These are phyloP conservation scores for Orussus abietinus DNA, from an alignment of 1,140 invertebrate genomes.

Conservation along the genomic window DNA sequence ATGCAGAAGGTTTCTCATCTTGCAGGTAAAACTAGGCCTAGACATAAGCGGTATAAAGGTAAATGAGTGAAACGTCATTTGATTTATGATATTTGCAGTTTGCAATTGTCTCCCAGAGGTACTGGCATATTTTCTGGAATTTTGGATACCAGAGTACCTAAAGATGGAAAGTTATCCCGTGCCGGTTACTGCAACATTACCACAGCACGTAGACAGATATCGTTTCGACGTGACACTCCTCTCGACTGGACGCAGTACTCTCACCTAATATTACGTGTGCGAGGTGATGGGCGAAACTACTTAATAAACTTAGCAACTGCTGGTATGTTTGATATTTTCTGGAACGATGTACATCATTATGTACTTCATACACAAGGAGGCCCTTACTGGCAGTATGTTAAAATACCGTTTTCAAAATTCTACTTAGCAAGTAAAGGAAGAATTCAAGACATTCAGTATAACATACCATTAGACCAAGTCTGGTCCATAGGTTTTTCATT, in stretches of 20 bases:
- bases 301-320: slow-evolving; percentile 69
- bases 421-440: slow-evolving; percentile 76
- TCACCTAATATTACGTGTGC: slow-evolving; percentile 75
- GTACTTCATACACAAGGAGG: slow-evolving; percentile 88
- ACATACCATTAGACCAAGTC: slow-evolving; percentile 59
- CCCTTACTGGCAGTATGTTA: slow-evolving; percentile 91
- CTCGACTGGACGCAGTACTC: slow-evolving; percentile 78
- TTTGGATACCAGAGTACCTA: slow-evolving; percentile 65
- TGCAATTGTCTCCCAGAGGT: slow-evolving; percentile 63
- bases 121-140: slow-evolving; percentile 75
- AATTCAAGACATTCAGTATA: slow-evolving; percentile 77
- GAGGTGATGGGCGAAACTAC: slow-evolving; percentile 90
- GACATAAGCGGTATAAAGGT: slow-evolving; percentile 5
- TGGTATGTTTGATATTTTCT: slow-evolving; percentile 72
- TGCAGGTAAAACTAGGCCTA: slow-evolving; percentile 46
- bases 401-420: slow-evolving; percentile 97
- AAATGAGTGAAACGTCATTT: slow-evolving; percentile 2
- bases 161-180: slow-evolving; percentile 71
- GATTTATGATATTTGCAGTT: slow-evolving; percentile 27
- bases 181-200: slow-evolving; percentile 78
- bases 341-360: slow-evolving; percentile 82
- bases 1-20: slow-evolving; percentile 73
- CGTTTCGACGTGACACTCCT: slow-evolving; percentile 70
- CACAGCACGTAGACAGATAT: slow-evolving; percentile 66
- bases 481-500: slow-evolving; percentile 77